Percentiles rank a stretch among this genome's conserved stretches.
Conservation (phyloP, 2,888 invertebrate species). For the Ceratothoa steindachneri region DNA sequence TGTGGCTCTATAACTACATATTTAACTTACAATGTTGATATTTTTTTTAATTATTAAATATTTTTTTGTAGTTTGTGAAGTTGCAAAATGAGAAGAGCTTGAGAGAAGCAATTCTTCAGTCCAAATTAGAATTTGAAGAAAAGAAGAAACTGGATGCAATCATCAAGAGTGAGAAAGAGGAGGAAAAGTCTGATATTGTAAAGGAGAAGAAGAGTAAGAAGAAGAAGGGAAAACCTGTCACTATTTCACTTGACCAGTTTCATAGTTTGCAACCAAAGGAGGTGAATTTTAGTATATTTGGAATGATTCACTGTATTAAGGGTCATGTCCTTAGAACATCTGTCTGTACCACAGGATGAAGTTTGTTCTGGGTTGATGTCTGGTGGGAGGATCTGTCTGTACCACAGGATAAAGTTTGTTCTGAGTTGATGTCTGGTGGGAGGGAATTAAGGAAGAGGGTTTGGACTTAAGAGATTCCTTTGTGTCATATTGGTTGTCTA, state of each 20-base stretch:
- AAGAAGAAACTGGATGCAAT: constrained; percentile 55
- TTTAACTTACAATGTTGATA: no score
- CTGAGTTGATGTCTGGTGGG: no score
- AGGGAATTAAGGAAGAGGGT: no score
- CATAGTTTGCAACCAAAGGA: constrained; percentile 52
- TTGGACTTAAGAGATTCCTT: no score
- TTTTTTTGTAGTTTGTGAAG: constrained; percentile 57
- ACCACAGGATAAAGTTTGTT: no score
- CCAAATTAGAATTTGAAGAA: constrained; percentile 67
- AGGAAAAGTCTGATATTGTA: constrained; percentile 57
- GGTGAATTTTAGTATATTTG: constrained; percentile 16
- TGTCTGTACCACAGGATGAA: no score
- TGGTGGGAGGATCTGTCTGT: no score
- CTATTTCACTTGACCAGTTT: constrained; percentile 72
- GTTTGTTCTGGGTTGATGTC: no score
- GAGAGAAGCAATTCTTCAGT: constrained; percentile 67
- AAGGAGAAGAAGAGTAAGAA: constrained; percentile 55
- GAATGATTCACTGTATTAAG: no score
- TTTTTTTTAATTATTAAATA: background rate
- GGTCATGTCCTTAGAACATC: no score
- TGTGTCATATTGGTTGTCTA: no score
- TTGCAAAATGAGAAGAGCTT: constrained; percentile 60
- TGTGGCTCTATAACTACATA: no score
- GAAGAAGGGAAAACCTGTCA: constrained; percentile 62
- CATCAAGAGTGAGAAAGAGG: constrained; percentile 49